Percentiles rank a stretch among this genome's conserved stretches.
Evolutionary conservation across 2,113 vertebrate genomes (phyloP).

Genomic region (Synodontis membranacea): DNA sequence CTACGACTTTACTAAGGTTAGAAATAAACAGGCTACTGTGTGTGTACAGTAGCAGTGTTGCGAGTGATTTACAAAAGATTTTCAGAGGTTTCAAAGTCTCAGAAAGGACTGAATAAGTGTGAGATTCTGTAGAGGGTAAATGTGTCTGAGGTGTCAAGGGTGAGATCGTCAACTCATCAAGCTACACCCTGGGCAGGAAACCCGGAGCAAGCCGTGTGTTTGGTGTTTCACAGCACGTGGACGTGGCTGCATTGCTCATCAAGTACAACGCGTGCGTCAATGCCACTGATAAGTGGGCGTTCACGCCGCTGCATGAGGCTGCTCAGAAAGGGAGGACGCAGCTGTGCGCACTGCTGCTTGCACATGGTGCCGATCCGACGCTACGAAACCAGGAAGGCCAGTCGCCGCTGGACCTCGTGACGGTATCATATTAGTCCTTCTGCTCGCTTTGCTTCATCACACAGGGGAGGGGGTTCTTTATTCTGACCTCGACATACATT

Average conservation of each 20-base stretch:
- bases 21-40: neutral
- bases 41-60: neutral
- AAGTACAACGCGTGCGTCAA: conserved; percentile 82
- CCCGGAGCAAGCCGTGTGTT: neutral
- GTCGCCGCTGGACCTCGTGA: conserved; percentile 78
- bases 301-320: conserved; percentile 79
- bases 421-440: conserved; percentile 58
- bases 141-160: neutral
- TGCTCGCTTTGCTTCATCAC: conserved; percentile 23
- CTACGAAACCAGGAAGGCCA: conserved; percentile 84
- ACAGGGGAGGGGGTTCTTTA: neutral
- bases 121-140: neutral
- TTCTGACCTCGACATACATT: neutral
- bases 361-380: conserved; percentile 79
- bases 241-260: conserved; percentile 79
- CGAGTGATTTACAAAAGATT: neutral
- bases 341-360: conserved; percentile 78
- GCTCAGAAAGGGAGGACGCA: conserved; percentile 81
- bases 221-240: conserved; percentile 71
- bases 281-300: conserved; percentile 83
- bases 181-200: neutral
- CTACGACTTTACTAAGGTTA: neutral
- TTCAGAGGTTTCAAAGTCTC: neutral
- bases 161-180: neutral
- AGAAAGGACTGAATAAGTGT: neutral